Evolutionary conservation across 2,113 vertebrate species (phyloP).

Genomic region (Maccullochella peelii): DNA sequence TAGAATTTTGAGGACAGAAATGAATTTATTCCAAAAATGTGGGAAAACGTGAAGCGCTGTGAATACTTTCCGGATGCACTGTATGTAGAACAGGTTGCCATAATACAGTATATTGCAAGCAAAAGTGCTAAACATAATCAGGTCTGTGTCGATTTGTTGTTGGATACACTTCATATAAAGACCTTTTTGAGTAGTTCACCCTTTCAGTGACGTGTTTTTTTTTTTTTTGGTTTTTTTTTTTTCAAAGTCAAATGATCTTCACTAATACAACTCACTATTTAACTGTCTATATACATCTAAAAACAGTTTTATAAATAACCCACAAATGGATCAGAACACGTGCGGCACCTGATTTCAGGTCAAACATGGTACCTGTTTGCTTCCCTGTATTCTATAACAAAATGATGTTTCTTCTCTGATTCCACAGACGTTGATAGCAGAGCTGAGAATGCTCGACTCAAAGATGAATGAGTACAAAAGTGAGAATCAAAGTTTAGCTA

Average conservation of each 20-base stretch:
- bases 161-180: background rate
- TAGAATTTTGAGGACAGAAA: too few relatives aligned
- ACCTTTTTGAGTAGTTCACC: background rate
- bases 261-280: background rate
- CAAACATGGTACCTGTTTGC: background rate
- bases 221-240: too few relatives aligned
- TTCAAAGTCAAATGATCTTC: background rate
- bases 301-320: background rate
- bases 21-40: too few relatives aligned
- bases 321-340: background rate
- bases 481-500: constrained; percentile 68
- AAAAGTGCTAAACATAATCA: too few relatives aligned
- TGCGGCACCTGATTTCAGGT: background rate
- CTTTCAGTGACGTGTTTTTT: background rate
- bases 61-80: too few relatives aligned
- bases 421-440: constrained; percentile 63
- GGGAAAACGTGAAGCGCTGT: too few relatives aligned
- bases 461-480: constrained; percentile 71
- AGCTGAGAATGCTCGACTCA: constrained; percentile 67
- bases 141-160: background rate
- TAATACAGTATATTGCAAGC: background rate
- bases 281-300: background rate
- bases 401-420: background rate
- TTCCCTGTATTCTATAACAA: background rate
- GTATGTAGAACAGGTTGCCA: background rate